phyloP scores from a whole-genome alignment of 1,140 invertebrate genomes.

The Muscidifurax raptorellus region DNA sequence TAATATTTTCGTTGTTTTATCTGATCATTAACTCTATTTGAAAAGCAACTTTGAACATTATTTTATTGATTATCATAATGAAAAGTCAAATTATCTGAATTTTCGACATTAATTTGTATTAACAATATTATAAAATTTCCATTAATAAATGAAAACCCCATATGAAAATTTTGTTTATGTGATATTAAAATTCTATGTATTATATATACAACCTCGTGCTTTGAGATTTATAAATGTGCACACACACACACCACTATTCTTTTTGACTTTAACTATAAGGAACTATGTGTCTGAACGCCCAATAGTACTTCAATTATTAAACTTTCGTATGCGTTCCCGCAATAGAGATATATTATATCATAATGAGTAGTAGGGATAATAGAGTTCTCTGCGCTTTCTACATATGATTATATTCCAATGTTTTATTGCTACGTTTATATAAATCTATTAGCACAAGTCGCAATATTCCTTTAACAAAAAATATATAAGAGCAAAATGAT shows the following conservation, averaged over 20 bases:
- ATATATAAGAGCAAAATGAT: neutral
- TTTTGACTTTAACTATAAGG: neutral
- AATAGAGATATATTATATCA: neutral
- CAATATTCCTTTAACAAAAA: neutral
- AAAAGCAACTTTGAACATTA: neutral
- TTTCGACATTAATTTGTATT: neutral
- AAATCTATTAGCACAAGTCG: neutral
- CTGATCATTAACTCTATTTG: neutral
- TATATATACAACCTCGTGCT: constrained; percentile 22
- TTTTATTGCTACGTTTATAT: neutral
- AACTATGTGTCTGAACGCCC: constrained; percentile 2
- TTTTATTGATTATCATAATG: neutral
- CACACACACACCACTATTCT: neutral
- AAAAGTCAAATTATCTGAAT: neutral
- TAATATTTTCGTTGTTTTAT: neutral
- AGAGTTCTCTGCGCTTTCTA: neutral
- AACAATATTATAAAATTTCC: neutral
- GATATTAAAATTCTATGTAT: constrained; percentile 21
- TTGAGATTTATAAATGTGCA: constrained; percentile 22
- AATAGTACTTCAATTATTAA: neutral
- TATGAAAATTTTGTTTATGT: constrained; percentile 1
- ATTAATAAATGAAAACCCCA: neutral
- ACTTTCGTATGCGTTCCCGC: neutral
- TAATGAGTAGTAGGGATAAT: neutral
- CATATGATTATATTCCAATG: neutral